Conservation (phyloP, 1,140 invertebrate genomes). For the Tachypleus tridentatus region DNA sequence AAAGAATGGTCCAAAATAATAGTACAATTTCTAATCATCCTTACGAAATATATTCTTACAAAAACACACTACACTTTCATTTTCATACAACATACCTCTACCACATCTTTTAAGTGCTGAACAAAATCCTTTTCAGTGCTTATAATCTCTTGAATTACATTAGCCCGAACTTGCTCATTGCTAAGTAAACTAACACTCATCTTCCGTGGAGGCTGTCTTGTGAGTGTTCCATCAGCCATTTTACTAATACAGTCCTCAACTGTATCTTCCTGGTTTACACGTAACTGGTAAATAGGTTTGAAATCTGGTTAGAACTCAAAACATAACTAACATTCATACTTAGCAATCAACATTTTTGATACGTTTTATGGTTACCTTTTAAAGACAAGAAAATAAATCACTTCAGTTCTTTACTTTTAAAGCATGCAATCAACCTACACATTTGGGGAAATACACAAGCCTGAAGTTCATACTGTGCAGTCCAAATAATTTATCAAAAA, state of each 20-base stretch:
- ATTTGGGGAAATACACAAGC: not conserved
- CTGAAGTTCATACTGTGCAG: not conserved
- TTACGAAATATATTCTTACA: not conserved
- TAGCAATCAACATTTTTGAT: not conserved
- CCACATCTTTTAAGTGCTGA: constrained; percentile 60
- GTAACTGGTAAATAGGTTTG: constrained; percentile 32
- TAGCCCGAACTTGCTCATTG: constrained; percentile 49
- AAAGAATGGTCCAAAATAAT: no score
- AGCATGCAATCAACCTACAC: not conserved
- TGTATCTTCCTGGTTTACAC: constrained; percentile 47
- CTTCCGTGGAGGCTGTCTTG: constrained; percentile 6
- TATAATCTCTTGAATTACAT: constrained; percentile 64
- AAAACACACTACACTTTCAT: not conserved
- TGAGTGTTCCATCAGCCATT: constrained; percentile 4
- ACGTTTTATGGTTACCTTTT: not conserved
- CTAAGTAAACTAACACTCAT: constrained; percentile 19
- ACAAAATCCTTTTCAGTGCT: constrained; percentile 70
- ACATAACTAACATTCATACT: no score
- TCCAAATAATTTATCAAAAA: no score
- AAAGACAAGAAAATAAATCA: not conserved
- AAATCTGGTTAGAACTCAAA: not conserved
- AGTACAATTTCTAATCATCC: not conserved
- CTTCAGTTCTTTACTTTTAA: not conserved
- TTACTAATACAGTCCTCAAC: constrained; percentile 15
- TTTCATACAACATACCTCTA: constrained; percentile 38